phyloP scores from a whole-genome alignment of 37 sponge, comb jelly and placozoan genomes.

The Theonella swinhoei region DNA sequence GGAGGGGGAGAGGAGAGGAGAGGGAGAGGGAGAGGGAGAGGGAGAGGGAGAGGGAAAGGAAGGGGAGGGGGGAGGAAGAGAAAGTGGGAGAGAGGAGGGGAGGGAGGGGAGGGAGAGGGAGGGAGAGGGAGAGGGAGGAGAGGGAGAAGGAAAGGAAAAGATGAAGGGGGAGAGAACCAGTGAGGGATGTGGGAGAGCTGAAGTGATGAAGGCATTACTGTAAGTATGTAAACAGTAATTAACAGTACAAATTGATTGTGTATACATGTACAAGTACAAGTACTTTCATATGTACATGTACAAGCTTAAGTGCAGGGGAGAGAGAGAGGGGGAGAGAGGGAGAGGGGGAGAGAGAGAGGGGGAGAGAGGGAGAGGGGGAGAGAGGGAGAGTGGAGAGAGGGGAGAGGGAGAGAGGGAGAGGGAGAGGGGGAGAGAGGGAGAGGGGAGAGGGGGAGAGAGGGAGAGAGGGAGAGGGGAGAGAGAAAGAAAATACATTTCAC shows the following conservation, averaged over 20 bases:
- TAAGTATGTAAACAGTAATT: no score
- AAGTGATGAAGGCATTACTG: no score
- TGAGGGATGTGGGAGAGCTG: constrained; percentile 2
- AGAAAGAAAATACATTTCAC: background rate
- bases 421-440: background rate
- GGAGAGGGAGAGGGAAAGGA: background rate
- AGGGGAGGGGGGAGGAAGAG: background rate
- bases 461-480: background rate
- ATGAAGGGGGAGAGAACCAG: background rate
- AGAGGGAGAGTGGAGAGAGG: no score
- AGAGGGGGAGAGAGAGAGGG: background rate
- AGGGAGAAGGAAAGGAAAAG: no score
- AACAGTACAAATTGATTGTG: no score
- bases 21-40: background rate
- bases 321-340: background rate
- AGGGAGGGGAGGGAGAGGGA: background rate
- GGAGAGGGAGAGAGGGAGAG: background rate
- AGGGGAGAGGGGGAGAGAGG: background rate
- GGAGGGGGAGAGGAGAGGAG: background rate
- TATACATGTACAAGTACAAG: no score
- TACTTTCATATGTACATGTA: no score
- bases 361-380: background rate
- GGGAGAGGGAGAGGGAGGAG: background rate
- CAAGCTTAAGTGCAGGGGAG: background rate
- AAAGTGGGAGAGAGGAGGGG: background rate